Percentiles rank a stretch among this genome's conserved stretches.
Evolutionary conservation across 2,797 vertebrate species (phyloP).

Genomic region (Sitta carolinensis): DNA sequence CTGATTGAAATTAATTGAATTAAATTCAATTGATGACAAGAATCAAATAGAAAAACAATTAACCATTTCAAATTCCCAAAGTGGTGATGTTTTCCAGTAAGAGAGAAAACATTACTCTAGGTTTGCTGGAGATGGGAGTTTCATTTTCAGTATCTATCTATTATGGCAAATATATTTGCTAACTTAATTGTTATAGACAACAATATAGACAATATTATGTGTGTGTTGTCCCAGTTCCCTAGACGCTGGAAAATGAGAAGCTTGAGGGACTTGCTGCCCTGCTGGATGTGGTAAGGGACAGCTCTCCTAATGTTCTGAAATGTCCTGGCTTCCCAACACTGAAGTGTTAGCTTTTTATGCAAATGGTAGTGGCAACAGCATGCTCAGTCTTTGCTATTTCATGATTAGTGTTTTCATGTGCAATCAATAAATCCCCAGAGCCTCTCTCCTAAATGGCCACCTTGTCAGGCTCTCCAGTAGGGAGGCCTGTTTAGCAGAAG

Average conservation of each 20-base stretch:
- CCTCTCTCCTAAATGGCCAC: background rate
- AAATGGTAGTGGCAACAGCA: background rate
- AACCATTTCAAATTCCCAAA: background rate
- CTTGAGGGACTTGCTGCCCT: background rate
- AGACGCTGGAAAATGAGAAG: background rate
- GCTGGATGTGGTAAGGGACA: background rate
- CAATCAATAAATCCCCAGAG: constrained; percentile 39
- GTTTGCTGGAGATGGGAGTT: background rate
- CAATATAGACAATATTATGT: background rate
- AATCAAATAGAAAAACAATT: background rate
- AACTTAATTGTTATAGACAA: background rate
- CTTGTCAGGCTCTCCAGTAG: constrained; percentile 38
- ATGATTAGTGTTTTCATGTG: background rate
- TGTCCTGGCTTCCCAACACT: background rate
- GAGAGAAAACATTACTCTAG: background rate
- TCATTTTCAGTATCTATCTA: background rate
- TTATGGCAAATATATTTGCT: background rate
- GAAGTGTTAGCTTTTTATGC: constrained; percentile 12
- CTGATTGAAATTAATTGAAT: background rate
- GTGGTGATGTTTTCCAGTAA: background rate
- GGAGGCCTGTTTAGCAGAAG: constrained; percentile 43
- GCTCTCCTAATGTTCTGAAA: background rate
- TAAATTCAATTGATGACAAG: background rate
- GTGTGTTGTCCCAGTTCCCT: background rate
- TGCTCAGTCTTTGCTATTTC: constrained; percentile 29